Evolutionary conservation across 2,113 vertebrate genomes (phyloP), one percentile per base, ranked within the genome.

Genomic region (Murina feae): DNA sequence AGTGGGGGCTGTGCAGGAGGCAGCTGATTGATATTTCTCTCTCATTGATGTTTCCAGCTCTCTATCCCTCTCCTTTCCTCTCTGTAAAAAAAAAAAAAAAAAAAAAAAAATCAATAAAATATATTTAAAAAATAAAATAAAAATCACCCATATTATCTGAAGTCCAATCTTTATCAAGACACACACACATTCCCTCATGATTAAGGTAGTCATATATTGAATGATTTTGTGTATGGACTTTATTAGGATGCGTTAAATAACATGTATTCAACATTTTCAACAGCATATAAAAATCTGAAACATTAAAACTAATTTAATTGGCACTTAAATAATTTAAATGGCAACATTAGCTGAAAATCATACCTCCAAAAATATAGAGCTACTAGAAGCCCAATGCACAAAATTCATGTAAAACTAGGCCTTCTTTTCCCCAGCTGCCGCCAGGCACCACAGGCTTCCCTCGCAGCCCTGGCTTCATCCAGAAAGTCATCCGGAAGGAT

Each of bases 271-370:
- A 18, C 28, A 89, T 92, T 95, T 76, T 32, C 25, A 74, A 55
- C 63, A 74, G 60, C 89, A 74, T 91, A 55, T 28, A n/a, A 74
- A 91, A 68, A 11, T 82, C 49, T 16, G 42, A 4, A 4, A 35
- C 91, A 12, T 89, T 89, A 47, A 71, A 90, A 0, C 5, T 79
- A 66, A 49, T 92, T 69, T 91, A 93, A 83, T 72, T 91, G 68
- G 4, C 42, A 91, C n/a, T 68, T 89, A 58, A 86, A 44, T 75
- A 3, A 49, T 44, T 95, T 44, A 47, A 86, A 84, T 92, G 65
- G 17, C 37, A 86, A 78, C 20, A 63, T 6, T 68, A 81, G 35
- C 60, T 74, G 39, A 81, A 87, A 90, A 65, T 75, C 47, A 17
- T 30, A 66, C n/a, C 10, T 81, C 44, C 8, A 51, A 5, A 87